Conservation (phyloP, 2,888 invertebrate species). For the Diplolepis rosae region DNA sequence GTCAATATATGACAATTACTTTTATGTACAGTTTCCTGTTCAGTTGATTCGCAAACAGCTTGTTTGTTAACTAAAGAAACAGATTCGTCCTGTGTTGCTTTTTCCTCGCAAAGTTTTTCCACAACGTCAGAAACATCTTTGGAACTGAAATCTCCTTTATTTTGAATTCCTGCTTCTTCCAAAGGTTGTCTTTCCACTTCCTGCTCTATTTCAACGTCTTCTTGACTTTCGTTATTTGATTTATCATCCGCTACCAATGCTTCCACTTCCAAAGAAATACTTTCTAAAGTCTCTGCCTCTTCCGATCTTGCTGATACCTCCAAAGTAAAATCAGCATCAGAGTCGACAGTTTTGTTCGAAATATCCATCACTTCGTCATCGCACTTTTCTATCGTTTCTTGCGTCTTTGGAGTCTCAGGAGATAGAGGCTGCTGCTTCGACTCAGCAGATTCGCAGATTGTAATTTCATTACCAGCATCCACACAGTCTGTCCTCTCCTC, state of each 20-base stretch:
- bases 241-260: slow-evolving; percentile 59
- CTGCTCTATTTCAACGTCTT: not conserved
- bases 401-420: not conserved
- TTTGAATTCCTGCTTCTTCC: not conserved
- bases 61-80: not conserved
- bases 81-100: not conserved
- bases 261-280: slow-evolving; percentile 67
- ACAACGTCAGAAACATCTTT: not conserved
- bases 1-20: slow-evolving; percentile 14
- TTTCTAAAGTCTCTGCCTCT: slow-evolving; percentile 67
- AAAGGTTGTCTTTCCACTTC: not conserved
- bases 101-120: not conserved
- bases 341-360: slow-evolving; percentile 12
- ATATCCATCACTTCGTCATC: slow-evolving; percentile 8
- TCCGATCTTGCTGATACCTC: slow-evolving; percentile 42
- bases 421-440: not conserved
- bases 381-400: not conserved
- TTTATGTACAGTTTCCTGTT: slow-evolving; percentile 1
- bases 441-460: not conserved
- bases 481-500: slow-evolving; percentile 30
- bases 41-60: not conserved
- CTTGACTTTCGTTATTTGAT: slow-evolving; percentile 30
- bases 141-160: not conserved
- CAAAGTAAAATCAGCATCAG: slow-evolving; percentile 5
- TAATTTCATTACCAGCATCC: not conserved